Conservation (phyloP, 2,888 invertebrate genomes). For the Saturnia pavonia region DNA sequence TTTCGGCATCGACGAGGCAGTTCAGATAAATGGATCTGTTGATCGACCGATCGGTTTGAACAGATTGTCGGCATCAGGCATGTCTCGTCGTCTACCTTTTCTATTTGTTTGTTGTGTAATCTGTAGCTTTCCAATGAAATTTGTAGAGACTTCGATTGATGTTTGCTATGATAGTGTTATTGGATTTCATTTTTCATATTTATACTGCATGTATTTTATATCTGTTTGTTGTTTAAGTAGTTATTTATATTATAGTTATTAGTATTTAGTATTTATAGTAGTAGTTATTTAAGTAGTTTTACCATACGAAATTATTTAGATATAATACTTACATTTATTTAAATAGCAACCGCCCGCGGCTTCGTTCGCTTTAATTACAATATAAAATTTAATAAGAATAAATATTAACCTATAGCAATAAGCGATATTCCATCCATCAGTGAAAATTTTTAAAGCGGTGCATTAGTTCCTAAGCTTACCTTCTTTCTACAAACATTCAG, state of each 20-base stretch:
- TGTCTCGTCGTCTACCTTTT: slow-evolving; percentile 34
- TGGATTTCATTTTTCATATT: slow-evolving; percentile 5
- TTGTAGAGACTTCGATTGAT: slow-evolving; percentile 2
- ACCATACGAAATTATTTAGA: neutral
- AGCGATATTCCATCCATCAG: too few relatives aligned
- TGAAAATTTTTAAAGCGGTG: too few relatives aligned
- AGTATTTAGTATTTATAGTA: too few relatives aligned
- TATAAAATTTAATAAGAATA: too few relatives aligned
- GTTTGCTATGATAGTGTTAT: slow-evolving; percentile 4
- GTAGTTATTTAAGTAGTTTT: neutral
- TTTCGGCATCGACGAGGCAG: slow-evolving; percentile 32
- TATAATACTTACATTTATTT: too few relatives aligned
- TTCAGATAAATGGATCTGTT: slow-evolving; percentile 26
- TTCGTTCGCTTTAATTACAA: too few relatives aligned
- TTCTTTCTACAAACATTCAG: too few relatives aligned
- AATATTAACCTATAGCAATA: too few relatives aligned
- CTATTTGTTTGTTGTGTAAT: slow-evolving; percentile 51
- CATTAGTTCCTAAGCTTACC: too few relatives aligned
- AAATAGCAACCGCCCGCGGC: too few relatives aligned
- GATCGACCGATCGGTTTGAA: slow-evolving; percentile 32
- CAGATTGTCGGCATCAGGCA: slow-evolving; percentile 33
- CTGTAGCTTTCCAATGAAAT: slow-evolving; percentile 25
- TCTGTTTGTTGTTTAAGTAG: neutral
- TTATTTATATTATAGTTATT: too few relatives aligned
- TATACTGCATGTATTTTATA: neutral